Evolutionary conservation across 2,888 invertebrate species (phyloP).

Genomic region (Drosophila conformis): DNA sequence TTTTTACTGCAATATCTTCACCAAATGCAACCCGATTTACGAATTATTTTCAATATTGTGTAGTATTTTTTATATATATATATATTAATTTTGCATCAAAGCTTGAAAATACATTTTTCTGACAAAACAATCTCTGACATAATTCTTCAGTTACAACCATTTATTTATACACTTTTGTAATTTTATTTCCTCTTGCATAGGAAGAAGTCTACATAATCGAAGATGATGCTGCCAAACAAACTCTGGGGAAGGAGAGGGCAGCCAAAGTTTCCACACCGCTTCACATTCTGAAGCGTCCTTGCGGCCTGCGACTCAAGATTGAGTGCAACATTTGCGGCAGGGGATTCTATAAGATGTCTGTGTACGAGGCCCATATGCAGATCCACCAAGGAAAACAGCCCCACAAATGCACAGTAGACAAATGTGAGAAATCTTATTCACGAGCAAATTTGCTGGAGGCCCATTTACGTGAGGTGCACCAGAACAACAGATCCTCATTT

Average conservation of each 20-base stretch:
- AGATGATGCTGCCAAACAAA: constrained; percentile 37
- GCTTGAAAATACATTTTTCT: background rate
- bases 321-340: constrained; percentile 55
- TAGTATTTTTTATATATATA: background rate
- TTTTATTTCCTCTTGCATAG: constrained; percentile 23
- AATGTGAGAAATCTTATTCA: constrained; percentile 55
- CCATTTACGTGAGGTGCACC: constrained; percentile 51
- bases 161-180: background rate
- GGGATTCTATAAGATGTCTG: constrained; percentile 60
- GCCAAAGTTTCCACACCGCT: background rate
- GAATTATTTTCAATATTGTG: background rate
- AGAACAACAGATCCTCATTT: constrained; percentile 21
- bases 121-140: background rate
- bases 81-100: background rate
- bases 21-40: background rate
- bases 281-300: background rate
- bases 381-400: constrained; percentile 59
- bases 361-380: constrained; percentile 65
- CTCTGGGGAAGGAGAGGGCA: constrained; percentile 43
- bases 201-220: constrained; percentile 71
- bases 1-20: background rate
- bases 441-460: constrained; percentile 42
- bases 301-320: constrained; percentile 40
- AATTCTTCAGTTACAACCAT: background rate
- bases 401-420: constrained; percentile 45